Conservation (phyloP, 2,797 vertebrate genomes). For the Enteromius trimaculatus region DNA sequence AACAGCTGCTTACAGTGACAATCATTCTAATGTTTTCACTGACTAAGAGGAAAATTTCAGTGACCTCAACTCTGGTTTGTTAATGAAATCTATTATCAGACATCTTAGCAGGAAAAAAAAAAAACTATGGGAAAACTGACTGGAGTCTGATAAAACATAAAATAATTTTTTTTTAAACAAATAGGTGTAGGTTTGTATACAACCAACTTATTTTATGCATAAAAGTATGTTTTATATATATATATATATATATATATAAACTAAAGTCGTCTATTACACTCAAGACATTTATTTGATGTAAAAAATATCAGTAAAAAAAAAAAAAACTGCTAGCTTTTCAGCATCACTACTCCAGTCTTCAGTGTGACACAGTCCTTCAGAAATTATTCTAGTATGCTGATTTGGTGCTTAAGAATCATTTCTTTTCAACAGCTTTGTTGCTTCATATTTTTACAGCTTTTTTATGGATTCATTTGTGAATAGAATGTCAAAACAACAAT, state of each 20-base stretch:
- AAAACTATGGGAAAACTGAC: neutral
- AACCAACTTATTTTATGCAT: neutral
- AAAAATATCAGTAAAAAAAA: neutral
- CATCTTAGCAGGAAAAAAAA: neutral
- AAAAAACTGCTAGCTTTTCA: neutral
- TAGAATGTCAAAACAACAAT: neutral
- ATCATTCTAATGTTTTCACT: neutral
- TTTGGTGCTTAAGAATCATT: too few relatives aligned
- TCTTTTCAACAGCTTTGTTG: neutral
- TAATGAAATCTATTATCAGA: neutral
- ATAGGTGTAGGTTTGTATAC: neutral
- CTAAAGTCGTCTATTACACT: too few relatives aligned
- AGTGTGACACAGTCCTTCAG: neutral
- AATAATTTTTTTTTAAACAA: neutral
- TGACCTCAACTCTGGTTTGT: neutral
- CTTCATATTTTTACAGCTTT: neutral
- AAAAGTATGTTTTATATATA: too few relatives aligned
- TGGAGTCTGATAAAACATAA: neutral
- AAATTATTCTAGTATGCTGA: neutral
- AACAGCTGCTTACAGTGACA: conserved; percentile 7
- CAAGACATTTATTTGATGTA: too few relatives aligned
- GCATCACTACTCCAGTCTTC: neutral
- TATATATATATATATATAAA: too few relatives aligned
- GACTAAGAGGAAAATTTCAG: neutral
- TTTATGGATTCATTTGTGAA: neutral